Evolutionary conservation across 1,140 invertebrate species (phyloP), one percentile per base, ranked within the genome.

Genomic region (Marisa cornuarietis): DNA sequence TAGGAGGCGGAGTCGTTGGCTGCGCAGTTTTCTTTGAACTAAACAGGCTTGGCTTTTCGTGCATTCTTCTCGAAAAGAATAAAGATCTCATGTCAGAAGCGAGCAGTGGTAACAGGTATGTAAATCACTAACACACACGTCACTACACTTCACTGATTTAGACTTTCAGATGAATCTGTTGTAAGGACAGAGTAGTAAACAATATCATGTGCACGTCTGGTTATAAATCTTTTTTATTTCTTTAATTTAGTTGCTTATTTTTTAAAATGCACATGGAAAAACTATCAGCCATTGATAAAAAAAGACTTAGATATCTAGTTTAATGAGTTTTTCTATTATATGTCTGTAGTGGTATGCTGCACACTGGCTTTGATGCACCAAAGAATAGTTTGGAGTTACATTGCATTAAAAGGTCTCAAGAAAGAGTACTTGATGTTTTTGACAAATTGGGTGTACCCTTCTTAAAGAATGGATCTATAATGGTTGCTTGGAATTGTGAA

Each of bases 51-150:
- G 87, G 87, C 5, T 88, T 83, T 68, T 78, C 52, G 24, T 88
- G 87, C 78, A 26, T 86, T 8, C 71, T 88, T 16, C 24, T 87
- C 62, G 87, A 88, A 73, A 87, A 86, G 80, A 85, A 86, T 79
- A 73, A 79, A 13, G 54, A 54, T 62, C 63, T 88, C 4, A 68
- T 88, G 26, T 74, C 83, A 24, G 87, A 83, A 71, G 85, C 87
- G 5, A 88, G 87, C 72, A 75, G 84, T n/a, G 87, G 87, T 74
- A 88, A 88, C 80, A 88, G 87, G 87, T 86, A 79, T 71, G 54
- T 18, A 18, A 14, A 18, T 58, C 16, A 58, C 31, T 4, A 42
- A 42, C 6, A 42, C 31, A 42, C 31, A 42, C 6, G 6, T 42
- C 31, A 42, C 31, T 42, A 42, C 31, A 42, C 31, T 42, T 42